phyloP scores from a whole-genome alignment of 2,113 vertebrate species.

The Picathartes gymnocephalus region DNA sequence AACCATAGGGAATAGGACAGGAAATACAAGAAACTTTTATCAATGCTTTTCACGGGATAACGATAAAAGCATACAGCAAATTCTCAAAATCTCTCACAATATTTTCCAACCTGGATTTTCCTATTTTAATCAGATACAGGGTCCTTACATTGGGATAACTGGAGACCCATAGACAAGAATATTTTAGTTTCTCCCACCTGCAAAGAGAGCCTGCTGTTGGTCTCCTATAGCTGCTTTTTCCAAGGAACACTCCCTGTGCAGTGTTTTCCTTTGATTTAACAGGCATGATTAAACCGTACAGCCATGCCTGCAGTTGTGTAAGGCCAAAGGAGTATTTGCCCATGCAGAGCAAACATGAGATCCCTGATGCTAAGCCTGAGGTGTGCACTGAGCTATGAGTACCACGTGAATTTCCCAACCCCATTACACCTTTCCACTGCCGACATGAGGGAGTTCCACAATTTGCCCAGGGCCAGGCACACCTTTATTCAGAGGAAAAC shows the following conservation, averaged over 20 bases:
- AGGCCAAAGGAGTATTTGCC: conserved; percentile 1
- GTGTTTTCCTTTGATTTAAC: conserved; percentile 13
- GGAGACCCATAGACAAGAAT: neutral
- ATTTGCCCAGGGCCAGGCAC: conserved; percentile 46
- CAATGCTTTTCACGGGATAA: neutral
- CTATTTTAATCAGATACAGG: neutral
- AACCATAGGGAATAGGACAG: neutral
- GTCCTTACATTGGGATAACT: neutral
- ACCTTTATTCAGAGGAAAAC: conserved; percentile 26
- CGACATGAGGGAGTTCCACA: conserved; percentile 58
- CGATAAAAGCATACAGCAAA: neutral
- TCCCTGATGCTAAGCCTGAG: conserved; percentile 5
- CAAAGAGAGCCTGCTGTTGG: neutral
- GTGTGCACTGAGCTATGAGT: neutral
- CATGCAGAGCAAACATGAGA: neutral
- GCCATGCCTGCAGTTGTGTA: conserved; percentile 5
- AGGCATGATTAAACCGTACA: neutral
- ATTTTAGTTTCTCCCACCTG: neutral
- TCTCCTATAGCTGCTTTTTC: neutral
- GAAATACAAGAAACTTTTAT: neutral
- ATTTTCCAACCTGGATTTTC: neutral
- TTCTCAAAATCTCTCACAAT: neutral
- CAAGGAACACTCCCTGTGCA: neutral
- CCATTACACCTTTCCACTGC: neutral
- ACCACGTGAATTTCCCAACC: neutral